phyloP scores from a whole-genome alignment of 2,888 invertebrate genomes.

The Tiliacea aurago region DNA sequence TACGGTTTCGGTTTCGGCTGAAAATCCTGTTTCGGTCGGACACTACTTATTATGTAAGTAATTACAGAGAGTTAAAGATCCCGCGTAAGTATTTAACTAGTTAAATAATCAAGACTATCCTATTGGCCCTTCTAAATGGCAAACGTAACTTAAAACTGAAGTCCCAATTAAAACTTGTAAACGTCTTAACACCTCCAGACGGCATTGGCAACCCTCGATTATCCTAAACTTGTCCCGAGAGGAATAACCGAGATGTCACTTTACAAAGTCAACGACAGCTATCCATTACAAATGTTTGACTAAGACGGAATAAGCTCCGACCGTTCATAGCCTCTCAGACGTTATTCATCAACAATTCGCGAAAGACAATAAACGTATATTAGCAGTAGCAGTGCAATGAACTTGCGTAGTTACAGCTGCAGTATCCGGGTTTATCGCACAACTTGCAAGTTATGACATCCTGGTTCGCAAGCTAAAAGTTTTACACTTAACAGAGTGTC shows the following conservation, averaged over 20 bases:
- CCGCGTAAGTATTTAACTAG: slow-evolving; percentile 31
- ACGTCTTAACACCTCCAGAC: slow-evolving; percentile 57
- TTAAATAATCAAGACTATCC: slow-evolving; percentile 41
- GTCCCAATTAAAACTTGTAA: slow-evolving; percentile 61
- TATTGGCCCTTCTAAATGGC: slow-evolving; percentile 23
- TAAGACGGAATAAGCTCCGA: slow-evolving; percentile 43
- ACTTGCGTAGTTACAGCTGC: slow-evolving; percentile 46
- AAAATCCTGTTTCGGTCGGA: too few relatives aligned
- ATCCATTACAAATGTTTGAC: slow-evolving; percentile 57
- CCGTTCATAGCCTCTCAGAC: slow-evolving; percentile 28
- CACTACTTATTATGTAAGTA: neutral
- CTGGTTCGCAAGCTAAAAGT: slow-evolving; percentile 59
- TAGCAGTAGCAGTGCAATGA: slow-evolving; percentile 39
- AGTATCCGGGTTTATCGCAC: slow-evolving; percentile 50
- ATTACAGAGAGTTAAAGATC: slow-evolving; percentile 26
- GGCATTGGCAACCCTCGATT: slow-evolving; percentile 54
- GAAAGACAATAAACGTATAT: slow-evolving; percentile 31
- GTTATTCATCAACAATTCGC: slow-evolving; percentile 43
- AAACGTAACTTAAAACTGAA: slow-evolving; percentile 51
- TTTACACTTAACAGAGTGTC: slow-evolving; percentile 64
- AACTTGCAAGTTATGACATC: slow-evolving; percentile 62
- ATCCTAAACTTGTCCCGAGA: slow-evolving; percentile 56
- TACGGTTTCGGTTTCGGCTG: too few relatives aligned
- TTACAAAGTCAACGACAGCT: slow-evolving; percentile 58
- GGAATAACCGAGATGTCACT: slow-evolving; percentile 56